phyloP scores from a whole-genome alignment of 2,797 vertebrate species.

The Knipowitschia caucasica region DNA sequence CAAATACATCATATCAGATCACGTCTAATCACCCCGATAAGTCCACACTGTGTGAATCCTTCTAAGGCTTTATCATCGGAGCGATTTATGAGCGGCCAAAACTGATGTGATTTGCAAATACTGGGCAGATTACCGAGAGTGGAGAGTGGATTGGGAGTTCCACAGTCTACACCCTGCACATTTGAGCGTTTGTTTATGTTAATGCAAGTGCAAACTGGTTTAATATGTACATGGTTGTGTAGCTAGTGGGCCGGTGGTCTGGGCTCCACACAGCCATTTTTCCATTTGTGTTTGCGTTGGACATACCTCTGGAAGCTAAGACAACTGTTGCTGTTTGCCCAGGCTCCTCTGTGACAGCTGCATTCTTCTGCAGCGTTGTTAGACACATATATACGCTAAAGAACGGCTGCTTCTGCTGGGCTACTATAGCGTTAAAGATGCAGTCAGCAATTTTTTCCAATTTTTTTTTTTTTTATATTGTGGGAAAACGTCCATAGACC shows the following conservation, averaged over 20 bases:
- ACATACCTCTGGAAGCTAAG: conserved; percentile 80
- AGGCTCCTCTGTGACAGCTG: conserved; percentile 78
- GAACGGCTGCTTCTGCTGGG: too few species aligned
- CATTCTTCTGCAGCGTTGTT: conserved; percentile 73
- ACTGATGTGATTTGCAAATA: background rate
- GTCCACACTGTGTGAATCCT: conserved; percentile 2
- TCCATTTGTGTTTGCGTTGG: conserved; percentile 81
- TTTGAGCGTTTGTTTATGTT: conserved; percentile 42
- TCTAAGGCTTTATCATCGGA: background rate
- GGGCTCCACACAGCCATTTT: conserved; percentile 66
- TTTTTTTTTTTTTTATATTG: too few species aligned
- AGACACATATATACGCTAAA: conserved; percentile 39
- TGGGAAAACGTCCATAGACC: too few species aligned
- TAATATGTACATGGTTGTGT: conserved; percentile 44
- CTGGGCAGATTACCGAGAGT: conserved; percentile 9
- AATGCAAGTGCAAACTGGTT: conserved; percentile 29
- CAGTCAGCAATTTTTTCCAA: conserved; percentile 11
- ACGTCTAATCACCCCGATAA: background rate
- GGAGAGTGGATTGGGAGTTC: conserved; percentile 16
- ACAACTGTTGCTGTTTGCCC: conserved; percentile 81
- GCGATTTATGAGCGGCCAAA: background rate
- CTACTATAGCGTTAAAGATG: conserved; percentile 47
- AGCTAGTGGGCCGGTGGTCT: conserved; percentile 41
- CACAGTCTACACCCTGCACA: conserved; percentile 35
- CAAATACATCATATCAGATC: conserved; percentile 7